Evolutionary conservation across 2,888 invertebrate genomes (phyloP), one percentile per base, ranked within the genome.

Genomic region (Autographa gamma): DNA sequence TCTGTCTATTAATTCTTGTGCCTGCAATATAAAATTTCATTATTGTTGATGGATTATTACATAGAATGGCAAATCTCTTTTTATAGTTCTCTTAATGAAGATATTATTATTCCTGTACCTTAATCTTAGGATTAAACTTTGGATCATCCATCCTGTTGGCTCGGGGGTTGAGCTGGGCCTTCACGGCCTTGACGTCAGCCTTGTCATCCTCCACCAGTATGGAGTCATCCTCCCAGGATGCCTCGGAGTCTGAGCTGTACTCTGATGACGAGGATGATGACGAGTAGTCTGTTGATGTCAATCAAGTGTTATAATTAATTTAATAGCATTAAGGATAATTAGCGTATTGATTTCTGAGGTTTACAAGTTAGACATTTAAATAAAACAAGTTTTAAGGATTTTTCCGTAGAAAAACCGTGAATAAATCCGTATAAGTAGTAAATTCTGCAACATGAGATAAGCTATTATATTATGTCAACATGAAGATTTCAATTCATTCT

Each of bases 141-240:
- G 95, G 95, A 61, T 95, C 92, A 75, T 95, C 95, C 91, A 92
- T 93, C 60, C 96, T 88, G 67, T 93, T 92, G 1, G 95, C 96
- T 9, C 95, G 84, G 7, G 92, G 90, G 69, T 93, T 93, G 5
- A 95, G 90, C 64, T 90, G 90, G 7, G 92, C 90, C 64, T 83
- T 88, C 8, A 87, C 81, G 13, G 90, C 86, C 78, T 89, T 92
- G 14, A 79, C 83, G 6, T 83, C 80, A 5, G 82, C 69, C 62
- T 85, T 84, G 54, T 88, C 87, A 73, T 93, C 93, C 66, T 90
- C 86, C 70, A 95, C 79, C 58, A 95, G 77, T 32, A 93, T 82
- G 0, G 95, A 94, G 83, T 95, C 94, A 79, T 95, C 95, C 74
- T 95, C 95, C 90, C 92, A 93, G 0, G 93, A 88, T 0, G 93